Evolutionary conservation across 2,797 vertebrate species (phyloP), one percentile per base, ranked within the genome.

Genomic region (Carcharodon carcharias): DNA sequence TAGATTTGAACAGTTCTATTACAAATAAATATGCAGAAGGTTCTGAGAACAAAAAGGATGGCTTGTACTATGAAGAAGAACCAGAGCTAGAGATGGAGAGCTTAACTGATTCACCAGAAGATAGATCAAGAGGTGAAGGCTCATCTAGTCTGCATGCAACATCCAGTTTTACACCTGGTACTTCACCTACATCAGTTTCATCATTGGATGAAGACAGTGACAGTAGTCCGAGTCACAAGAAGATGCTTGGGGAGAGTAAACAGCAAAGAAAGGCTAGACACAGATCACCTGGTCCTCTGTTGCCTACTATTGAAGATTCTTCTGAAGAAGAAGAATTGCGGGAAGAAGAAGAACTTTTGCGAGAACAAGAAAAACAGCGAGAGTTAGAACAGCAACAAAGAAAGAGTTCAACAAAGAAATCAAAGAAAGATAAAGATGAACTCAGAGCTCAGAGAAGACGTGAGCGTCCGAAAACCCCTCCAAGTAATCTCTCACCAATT

Each of bases 161-260:
- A 92, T 99, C 99, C 92, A 99, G 99, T 97, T 98, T 99, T 97
- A 99, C 99, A 94, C 98, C 99, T 94, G 99, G 98, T 91, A 99
- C 99, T 3, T 99, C 99, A 96, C 99, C 99, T 96, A 99, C 99
- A 3, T 99, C 99, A 45, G 99, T 99, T 23, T 99, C 99, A 8
- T 99, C 99, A 35, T 98, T 99, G 28, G 99, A 99, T 31, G 99
- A 99, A 97, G 99, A 99, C 96, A 99, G 99, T 97, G 99, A 99
- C 97, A 99, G 99, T 96, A 99, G 99, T 96, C 99, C 99, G 1
- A 99, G 98, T 97, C 98, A 98, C 97, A 98, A 98, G 97, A 99
- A 98, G 96, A 96, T 98, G n/a, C 97, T 97, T 97, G 98, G 98
- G n/a, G 99, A 99, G 96, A 98, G 98, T 97, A 99, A 99, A 97